Conservation (phyloP, 2,797 vertebrate genomes). For the Parauchenoglanis ngamensis region DNA sequence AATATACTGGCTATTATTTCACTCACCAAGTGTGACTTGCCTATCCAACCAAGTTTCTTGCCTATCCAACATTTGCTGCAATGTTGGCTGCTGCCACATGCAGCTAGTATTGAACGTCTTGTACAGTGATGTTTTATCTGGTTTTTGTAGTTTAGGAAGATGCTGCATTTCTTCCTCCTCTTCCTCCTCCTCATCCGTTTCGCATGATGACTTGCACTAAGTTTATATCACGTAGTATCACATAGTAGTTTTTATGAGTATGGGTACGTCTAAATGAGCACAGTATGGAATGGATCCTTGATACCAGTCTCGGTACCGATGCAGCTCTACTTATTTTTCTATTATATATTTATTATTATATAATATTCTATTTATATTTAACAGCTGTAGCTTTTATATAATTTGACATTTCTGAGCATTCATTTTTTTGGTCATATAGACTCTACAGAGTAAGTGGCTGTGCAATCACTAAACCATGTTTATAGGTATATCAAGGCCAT, state of each 20-base stretch:
- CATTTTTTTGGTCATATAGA: neutral
- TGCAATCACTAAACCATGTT: neutral
- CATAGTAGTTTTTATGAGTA: neutral
- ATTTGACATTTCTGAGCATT: neutral
- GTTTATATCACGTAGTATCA: neutral
- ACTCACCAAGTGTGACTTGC: neutral
- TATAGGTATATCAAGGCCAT: neutral
- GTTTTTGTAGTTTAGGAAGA: neutral
- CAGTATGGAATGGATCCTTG: neutral
- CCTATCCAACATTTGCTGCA: neutral
- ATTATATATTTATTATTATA: too few relatives aligned
- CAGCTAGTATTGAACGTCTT: neutral
- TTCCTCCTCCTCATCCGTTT: neutral
- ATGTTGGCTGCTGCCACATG: neutral
- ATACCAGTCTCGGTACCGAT: neutral
- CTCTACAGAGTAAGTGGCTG: neutral
- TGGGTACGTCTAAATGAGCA: neutral
- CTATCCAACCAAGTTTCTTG: neutral
- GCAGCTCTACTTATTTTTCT: neutral
- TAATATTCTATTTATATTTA: too few relatives aligned
- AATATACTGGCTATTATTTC: conserved; percentile 1
- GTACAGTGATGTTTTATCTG: neutral
- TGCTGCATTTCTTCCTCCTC: neutral
- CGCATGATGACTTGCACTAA: neutral
- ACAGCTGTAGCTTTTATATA: neutral